Base-by-base conservation (phyloP, 1,140 invertebrate genomes). In the Bombus pyrosoma region DNA sequence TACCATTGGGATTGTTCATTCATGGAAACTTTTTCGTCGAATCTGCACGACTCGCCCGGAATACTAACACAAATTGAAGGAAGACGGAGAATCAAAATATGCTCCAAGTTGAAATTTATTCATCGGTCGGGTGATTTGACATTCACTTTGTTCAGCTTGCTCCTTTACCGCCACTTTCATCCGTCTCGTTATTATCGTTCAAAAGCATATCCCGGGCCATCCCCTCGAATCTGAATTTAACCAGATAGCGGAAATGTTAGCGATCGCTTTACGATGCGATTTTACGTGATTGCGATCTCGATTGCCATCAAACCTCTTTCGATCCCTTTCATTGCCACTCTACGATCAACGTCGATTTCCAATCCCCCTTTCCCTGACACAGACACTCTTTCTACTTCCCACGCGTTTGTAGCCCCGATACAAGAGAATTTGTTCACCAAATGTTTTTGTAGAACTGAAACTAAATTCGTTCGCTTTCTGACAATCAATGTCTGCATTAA, bases 251-350 rank as follows among this genome's bases (percentile, higher is more conserved):
- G 76, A 81, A 72, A 88, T 73, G 87, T 83, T 83, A 69, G 84
- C 71, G 87, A 86, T 86, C 83, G 76, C 64, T 88, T 88, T 88
- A 85, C 87, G 82, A 81, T 69, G 59, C 87, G 71, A 83, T 68
- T 37, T 68, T 37, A 68, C 69, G 87, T 80, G 87, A 89, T 89
- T 89, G 87, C 88, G 81, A 88, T 88, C 78, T 73, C 75, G 77
- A 64, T 37, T 22, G 34, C 18, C n/a, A 39, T 78, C 62, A 34
- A 57, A 76, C 25, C 28, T 12, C 34, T 57, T 39, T 47, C 37
- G 12, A 64, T n/a, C 28, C 41, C 12, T 47, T 62, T 64, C 25
- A 28, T 57, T 25, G 15, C 1, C 0, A 22, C 9, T 66, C 39
- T 25, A 5, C 34, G n/a, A n/a, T 41, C 32, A 13, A 66, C 5